Evolutionary conservation across 2,888 invertebrate genomes (phyloP).

Genomic region (Petrolisthes cinctipes): DNA sequence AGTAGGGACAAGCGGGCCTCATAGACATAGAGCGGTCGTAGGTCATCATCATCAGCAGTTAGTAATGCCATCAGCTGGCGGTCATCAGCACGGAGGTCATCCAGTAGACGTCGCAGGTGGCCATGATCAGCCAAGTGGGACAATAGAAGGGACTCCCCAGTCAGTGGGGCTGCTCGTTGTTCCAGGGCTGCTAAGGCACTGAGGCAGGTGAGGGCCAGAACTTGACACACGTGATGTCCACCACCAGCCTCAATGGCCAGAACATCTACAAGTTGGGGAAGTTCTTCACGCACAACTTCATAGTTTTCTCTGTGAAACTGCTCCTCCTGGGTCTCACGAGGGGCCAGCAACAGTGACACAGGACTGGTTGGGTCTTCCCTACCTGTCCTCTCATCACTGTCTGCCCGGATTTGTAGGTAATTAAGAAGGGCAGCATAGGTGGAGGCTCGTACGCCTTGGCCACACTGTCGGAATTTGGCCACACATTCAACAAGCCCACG

Average conservation of each 20-base stretch:
- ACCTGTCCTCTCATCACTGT: conserved; percentile 25
- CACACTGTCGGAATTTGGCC: conserved; percentile 65
- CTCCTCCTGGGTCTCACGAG: conserved; percentile 62
- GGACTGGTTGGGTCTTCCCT: conserved; percentile 20
- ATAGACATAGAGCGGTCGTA: conserved; percentile 64
- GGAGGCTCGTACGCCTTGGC: conserved; percentile 59
- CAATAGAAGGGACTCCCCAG: conserved; percentile 53
- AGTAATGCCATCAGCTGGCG: conserved; percentile 50
- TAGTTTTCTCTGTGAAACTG: conserved; percentile 65
- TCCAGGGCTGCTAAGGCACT: conserved; percentile 63
- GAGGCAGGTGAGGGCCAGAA: conserved; percentile 61
- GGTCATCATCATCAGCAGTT: conserved; percentile 51
- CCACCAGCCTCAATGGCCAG: conserved; percentile 61
- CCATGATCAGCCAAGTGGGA: conserved; percentile 59
- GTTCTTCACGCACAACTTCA: conserved; percentile 63
- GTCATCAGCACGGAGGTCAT: conserved; percentile 62
- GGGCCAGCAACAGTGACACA: conserved; percentile 48
- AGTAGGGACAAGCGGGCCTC: conserved; percentile 74
- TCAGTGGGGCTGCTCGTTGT: conserved; percentile 51
- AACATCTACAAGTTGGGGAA: conserved; percentile 61
- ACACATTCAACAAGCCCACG: conserved; percentile 87
- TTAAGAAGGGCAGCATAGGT: conserved; percentile 62
- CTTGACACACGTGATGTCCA: conserved; percentile 62
- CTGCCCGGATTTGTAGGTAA: conserved; percentile 59
- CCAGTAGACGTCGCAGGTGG: conserved; percentile 55